A percentile compares a stretch with the other conserved stretches of the same genome.
These are phyloP conservation scores for Drosophila subsilvestris DNA, from an alignment of 2,888 invertebrate species.

Conservation along the genomic window DNA sequence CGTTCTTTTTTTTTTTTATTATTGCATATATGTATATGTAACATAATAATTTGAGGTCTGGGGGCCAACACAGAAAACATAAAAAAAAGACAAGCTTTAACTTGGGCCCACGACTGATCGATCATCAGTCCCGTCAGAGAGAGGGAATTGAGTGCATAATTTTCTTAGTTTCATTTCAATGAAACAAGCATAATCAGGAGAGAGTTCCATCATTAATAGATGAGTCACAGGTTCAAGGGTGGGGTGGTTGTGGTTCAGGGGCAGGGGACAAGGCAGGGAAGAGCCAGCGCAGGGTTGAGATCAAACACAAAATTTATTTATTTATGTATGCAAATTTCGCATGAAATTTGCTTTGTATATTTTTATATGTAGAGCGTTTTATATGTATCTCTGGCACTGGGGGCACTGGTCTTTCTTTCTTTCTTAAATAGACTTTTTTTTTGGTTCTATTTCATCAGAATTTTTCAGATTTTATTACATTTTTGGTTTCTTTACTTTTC, in stretches of 20 bases:
- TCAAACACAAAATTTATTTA: slow-evolving; percentile 19
- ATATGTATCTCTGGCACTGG: slow-evolving; percentile 30
- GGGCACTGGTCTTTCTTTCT: slow-evolving; percentile 29
- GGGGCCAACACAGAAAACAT: not conserved
- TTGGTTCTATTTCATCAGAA: not conserved
- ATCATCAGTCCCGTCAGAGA: not conserved
- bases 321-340: slow-evolving; percentile 8
- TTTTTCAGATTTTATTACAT: not conserved
- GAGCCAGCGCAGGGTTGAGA: slow-evolving; percentile 15
- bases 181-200: not conserved
- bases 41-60: not conserved
- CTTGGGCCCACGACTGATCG: not conserved
- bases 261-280: not conserved
- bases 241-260: not conserved
- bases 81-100: not conserved
- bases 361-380: slow-evolving; percentile 7
- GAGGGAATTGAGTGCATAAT: not conserved
- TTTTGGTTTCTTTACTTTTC: not conserved
- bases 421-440: slow-evolving; percentile 4
- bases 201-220: not conserved
- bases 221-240: not conserved
- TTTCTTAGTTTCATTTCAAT: not conserved
- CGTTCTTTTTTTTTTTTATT: not conserved
- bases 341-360: slow-evolving; percentile 2
- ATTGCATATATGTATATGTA: no score